Evolutionary conservation across 2,797 vertebrate genomes (phyloP).

Genomic region (Sebastes cheni): DNA sequence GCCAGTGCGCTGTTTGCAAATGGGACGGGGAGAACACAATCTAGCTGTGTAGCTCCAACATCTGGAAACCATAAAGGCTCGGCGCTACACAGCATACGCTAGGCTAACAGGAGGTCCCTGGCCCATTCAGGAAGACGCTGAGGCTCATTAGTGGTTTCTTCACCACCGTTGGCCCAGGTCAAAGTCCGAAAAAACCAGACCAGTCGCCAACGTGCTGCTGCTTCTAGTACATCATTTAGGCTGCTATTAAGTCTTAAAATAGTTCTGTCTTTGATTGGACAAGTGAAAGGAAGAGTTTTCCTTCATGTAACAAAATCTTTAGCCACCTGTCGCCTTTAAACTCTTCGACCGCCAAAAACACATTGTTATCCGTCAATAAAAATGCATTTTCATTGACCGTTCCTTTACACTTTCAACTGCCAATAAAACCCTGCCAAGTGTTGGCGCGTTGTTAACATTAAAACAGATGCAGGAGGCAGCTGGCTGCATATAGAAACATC

Average conservation of each 20-base stretch:
- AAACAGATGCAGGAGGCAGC: constrained; percentile 20
- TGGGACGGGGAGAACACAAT: constrained; percentile 64
- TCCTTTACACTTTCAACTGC: neutral
- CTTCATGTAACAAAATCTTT: neutral
- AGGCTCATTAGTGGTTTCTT: constrained; percentile 62
- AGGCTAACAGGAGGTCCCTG: constrained; percentile 51
- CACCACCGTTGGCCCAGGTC: constrained; percentile 20
- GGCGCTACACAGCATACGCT: constrained; percentile 23
- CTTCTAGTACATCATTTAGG: constrained; percentile 1
- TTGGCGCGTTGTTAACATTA: neutral
- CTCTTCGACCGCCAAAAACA: neutral
- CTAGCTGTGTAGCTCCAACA: constrained; percentile 65
- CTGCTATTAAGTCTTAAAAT: constrained; percentile 44
- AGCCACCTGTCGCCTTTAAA: neutral
- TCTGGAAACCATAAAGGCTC: constrained; percentile 74
- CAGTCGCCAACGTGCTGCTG: neutral
- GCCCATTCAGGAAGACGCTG: constrained; percentile 35
- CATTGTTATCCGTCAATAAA: neutral
- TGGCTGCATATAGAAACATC: constrained; percentile 14
- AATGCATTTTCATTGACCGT: neutral
- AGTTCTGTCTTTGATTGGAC: constrained; percentile 21
- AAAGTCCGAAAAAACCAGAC: constrained; percentile 29
- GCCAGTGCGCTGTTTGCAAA: constrained; percentile 47
- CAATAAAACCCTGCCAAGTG: neutral
- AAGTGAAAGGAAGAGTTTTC: neutral